Base-by-base conservation (phyloP, 2,888 invertebrate genomes). In the Liopterus haemorrhoidalis region DNA sequence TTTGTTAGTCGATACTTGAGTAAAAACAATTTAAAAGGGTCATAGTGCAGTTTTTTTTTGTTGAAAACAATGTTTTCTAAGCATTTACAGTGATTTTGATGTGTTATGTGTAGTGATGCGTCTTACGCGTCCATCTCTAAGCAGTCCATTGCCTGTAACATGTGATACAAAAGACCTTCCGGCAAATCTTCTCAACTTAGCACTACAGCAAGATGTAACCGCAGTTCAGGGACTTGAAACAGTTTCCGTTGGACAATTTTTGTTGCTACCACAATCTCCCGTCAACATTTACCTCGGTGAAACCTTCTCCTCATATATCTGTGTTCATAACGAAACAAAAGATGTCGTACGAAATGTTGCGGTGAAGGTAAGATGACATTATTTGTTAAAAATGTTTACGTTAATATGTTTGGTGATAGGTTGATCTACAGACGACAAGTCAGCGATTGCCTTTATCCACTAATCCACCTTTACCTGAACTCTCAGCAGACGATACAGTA, bases 271-370 rank as follows among this genome's bases (percentile, higher is more conserved):
- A 9, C 96, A 96, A 71, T 93, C 90, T 66, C 96, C 97, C 70
- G 96, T 96, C 4, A 96, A 93, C 65, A 95, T 99, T 58, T 97
- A 96, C 67, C 73, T 99, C 32, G 99, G 95, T 12, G 97, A 99
- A 75, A 96, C 94, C 9, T 97, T 99, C 71, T 90, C 96, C 2
- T 94, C 96, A 65, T 96, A 95, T 64, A 85, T 99, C 48, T 94
- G 93, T 70, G 90, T 97, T 41, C 93, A 95, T 63, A 97, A 97
- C 72, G 93, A 95, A 67, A 92, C 93, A 33, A 79, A 79, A 50
- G 85, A 89, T 65, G 70, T 79, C 9, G 92, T 90, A 16, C 80
- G 81, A 58, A 85, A 91, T 70, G 86, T 93, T 11, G 75, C 78
- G 14, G 81, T 93, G 16, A 92, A 90, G 71, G 84, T 83, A 65